phyloP scores from a whole-genome alignment of 2,797 vertebrate species.

The Centropyge bicolor region DNA sequence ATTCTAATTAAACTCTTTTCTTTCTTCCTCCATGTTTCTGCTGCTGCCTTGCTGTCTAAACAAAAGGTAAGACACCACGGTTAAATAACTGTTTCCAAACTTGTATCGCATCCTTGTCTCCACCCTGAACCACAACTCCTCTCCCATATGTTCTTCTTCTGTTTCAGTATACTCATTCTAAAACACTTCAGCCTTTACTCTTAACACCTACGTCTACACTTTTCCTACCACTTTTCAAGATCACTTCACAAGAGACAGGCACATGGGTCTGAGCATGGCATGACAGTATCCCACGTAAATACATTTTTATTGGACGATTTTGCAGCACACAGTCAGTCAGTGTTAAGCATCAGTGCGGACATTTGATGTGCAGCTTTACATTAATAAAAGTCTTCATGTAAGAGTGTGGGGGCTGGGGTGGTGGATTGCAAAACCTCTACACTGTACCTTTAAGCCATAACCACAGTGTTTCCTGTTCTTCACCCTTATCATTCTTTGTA shows the following conservation, averaged over 20 bases:
- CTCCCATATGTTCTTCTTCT: neutral
- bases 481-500: neutral
- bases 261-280: neutral
- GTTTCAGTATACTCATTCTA: neutral
- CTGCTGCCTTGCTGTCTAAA: slow-evolving; percentile 40
- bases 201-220: neutral
- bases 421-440: neutral
- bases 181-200: neutral
- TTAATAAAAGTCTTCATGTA: neutral
- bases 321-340: neutral
- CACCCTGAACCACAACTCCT: neutral
- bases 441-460: neutral
- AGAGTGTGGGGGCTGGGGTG: neutral
- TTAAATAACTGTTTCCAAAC: slow-evolving; percentile 7
- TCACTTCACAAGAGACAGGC: no score
- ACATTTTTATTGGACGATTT: neutral
- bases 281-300: neutral
- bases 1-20: slow-evolving; percentile 48
- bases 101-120: neutral
- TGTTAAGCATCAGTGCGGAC: no score
- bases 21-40: slow-evolving; percentile 60
- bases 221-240: no score
- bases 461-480: neutral
- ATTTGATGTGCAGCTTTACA: slow-evolving; percentile 1
- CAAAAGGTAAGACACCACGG: slow-evolving; percentile 75